Percentiles rank a stretch among this genome's conserved stretches.
phyloP scores from a whole-genome alignment of 2,888 invertebrate genomes.

The Clistopyga incitator region DNA sequence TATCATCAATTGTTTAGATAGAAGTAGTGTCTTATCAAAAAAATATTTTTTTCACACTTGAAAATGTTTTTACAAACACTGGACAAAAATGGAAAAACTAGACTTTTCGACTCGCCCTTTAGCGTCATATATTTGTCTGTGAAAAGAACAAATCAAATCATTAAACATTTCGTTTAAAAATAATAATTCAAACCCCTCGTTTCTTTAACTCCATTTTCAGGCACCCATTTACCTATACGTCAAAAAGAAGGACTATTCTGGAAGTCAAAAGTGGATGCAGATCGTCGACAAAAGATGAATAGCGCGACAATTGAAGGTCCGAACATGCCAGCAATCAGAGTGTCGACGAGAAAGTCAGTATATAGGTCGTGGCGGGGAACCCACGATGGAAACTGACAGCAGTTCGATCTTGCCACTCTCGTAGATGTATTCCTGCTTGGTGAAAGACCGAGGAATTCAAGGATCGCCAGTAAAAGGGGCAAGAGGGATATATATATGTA shows the following conservation, averaged over 20 bases:
- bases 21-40: too few relatives aligned
- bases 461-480: not conserved
- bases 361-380: conserved; percentile 10
- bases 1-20: too few relatives aligned
- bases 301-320: not conserved
- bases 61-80: too few relatives aligned
- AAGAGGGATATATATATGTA: not conserved
- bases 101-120: too few relatives aligned
- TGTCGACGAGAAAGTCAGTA: not conserved
- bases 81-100: too few relatives aligned
- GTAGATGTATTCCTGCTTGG: conserved; percentile 7
- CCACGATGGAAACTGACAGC: conserved; percentile 16
- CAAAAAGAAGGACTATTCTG: not conserved
- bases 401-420: not conserved
- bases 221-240: not conserved
- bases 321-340: not conserved
- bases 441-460: conserved; percentile 28
- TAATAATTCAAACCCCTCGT: too few relatives aligned
- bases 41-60: too few relatives aligned
- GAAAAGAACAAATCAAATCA: too few relatives aligned
- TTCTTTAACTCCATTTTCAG: not conserved
- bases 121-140: too few relatives aligned
- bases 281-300: not conserved
- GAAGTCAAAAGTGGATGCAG: not conserved
- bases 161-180: too few relatives aligned